Conservation (phyloP, 2,113 vertebrate species). For the Nesogale talazaci region DNA sequence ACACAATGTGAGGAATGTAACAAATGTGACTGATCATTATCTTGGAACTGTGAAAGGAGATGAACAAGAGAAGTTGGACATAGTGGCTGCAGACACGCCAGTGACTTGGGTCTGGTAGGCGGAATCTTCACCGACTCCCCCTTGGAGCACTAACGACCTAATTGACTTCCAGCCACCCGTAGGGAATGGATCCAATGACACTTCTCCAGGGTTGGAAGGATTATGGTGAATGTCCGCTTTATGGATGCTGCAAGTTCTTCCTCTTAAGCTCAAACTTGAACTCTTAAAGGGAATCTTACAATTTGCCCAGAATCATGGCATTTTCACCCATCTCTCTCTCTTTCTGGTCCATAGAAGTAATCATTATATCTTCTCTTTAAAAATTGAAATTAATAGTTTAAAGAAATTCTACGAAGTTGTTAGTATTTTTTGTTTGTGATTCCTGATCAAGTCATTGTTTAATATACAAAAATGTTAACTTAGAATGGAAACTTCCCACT, state of each 20-base stretch:
- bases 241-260: background rate
- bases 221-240: accelerated
- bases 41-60: too few species aligned
- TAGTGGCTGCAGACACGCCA: accelerated
- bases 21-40: background rate
- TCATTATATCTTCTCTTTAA: background rate
- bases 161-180: accelerated
- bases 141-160: accelerated
- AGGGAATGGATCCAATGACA: too few species aligned
- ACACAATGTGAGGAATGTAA: background rate
- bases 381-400: background rate
- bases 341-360: background rate
- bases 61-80: background rate
- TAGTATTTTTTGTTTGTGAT: background rate
- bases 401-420: background rate
- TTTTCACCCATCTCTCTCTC: background rate
- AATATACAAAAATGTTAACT: background rate
- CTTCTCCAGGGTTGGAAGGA: background rate
- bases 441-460: slow-evolving; percentile 8
- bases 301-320: too few species aligned
- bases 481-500: background rate
- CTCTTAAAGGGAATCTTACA: background rate
- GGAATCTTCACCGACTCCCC: background rate
- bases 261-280: background rate
- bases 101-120: accelerated